Conservation (phyloP, 2,888 invertebrate species). For the Mongoloraphidia duomilia region DNA sequence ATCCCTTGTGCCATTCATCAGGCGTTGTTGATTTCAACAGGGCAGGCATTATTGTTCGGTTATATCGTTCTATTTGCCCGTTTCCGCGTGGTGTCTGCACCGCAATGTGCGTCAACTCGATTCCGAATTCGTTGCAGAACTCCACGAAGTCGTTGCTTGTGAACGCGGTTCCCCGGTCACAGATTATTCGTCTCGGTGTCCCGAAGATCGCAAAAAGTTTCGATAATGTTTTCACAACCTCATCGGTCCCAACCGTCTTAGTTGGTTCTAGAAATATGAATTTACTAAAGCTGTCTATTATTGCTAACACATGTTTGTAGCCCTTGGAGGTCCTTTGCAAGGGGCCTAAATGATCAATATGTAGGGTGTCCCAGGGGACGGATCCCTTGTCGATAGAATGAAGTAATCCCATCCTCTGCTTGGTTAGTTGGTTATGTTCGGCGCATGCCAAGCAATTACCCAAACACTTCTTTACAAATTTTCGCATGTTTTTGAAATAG, state of each 20-base stretch:
- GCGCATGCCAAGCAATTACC: too few relatives aligned
- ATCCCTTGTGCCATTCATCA: too few relatives aligned
- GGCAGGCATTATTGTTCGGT: not conserved
- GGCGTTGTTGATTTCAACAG: not conserved
- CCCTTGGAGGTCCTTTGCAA: slow-evolving; percentile 19
- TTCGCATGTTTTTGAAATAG: not conserved
- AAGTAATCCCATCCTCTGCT: slow-evolving; percentile 18
- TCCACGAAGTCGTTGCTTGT: slow-evolving; percentile 10
- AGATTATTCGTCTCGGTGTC: slow-evolving; percentile 14
- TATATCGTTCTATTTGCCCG: not conserved
- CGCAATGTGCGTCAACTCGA: too few relatives aligned
- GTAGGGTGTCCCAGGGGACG: slow-evolving; percentile 19
- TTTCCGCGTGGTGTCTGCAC: not conserved
- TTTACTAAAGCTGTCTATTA: slow-evolving; percentile 22
- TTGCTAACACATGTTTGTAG: slow-evolving; percentile 19
- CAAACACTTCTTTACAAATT: too few relatives aligned
- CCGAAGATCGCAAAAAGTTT: slow-evolving; percentile 14
- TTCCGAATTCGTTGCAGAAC: not conserved
- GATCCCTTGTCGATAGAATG: slow-evolving; percentile 19
- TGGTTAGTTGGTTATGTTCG: too few relatives aligned
- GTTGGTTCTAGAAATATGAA: slow-evolving; percentile 21
- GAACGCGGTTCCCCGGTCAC: slow-evolving; percentile 16
- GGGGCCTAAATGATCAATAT: slow-evolving; percentile 23
- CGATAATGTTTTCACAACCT: slow-evolving; percentile 15
- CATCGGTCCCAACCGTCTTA: slow-evolving; percentile 17